Base-by-base conservation (phyloP, 2,113 vertebrate species). In the Chaetura pelagica region DNA sequence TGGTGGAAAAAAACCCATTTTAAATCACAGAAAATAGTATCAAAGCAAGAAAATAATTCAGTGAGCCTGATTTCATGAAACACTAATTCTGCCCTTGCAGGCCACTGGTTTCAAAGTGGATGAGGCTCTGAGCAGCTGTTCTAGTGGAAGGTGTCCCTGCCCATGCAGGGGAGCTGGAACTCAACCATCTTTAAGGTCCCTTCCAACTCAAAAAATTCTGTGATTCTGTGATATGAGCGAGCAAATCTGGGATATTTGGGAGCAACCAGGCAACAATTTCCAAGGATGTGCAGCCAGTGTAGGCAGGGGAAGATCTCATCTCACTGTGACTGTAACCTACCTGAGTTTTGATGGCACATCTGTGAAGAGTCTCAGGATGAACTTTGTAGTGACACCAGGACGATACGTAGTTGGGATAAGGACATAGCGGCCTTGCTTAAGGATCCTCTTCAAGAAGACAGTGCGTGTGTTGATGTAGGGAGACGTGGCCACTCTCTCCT, bases 391-490 rank as follows among this genome's bases (percentile, higher is more conserved):
- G 1, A 96, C 94, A 4, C 95, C 95, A 3, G 99, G 98, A 20
- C 64, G 94, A 79, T 98, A 99, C 7, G 99, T 99, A 69, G 99
- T 98, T 24, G 99, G 99, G 48, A 99, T 95, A 82, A 99, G 98
- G 90, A 99, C 5, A 9, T 99, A 99, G 90, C 98, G 99, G 49
- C 99, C 99, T 80, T 96, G 97, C 59, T 96, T 97, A 48, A 99
- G 98, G 72, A 55, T 75, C 51, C 94, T 96, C 77, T 98, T 98
- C 98, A 98, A 86, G 90, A 99, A 99, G 76, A 99, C 98, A 0
- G 98, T 98, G 48, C 99, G 99, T 0, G 98, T 98, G n/a, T 99
- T 99, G 42, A 98, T 98, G 84, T 99, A 99, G 2, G 86, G 97
- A 16, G 99, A 99, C 0, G 98, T 98, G 8, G 80, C 97, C 51